phyloP scores from a whole-genome alignment of 2,113 vertebrate species.

The Triplophysa siluroides region DNA sequence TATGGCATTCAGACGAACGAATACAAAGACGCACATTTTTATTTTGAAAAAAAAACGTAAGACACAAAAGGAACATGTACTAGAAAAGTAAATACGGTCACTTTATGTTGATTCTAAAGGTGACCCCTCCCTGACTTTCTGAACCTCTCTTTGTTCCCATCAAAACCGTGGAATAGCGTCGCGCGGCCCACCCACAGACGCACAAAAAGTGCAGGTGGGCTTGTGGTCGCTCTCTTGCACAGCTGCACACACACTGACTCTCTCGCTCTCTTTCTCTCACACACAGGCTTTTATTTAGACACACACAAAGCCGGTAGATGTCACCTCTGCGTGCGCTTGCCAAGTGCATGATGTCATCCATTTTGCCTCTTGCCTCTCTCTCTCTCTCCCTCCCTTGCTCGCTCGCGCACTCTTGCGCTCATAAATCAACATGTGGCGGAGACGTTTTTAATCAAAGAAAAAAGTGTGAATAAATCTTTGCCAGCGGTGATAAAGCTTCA shows the following conservation, averaged over 20 bases:
- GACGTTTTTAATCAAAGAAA: conserved; percentile 71
- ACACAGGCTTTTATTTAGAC: background rate
- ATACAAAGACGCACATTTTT: background rate
- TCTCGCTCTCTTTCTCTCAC: background rate
- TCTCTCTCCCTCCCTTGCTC: conserved; percentile 41
- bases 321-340: conserved; percentile 56
- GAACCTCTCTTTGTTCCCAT: background rate
- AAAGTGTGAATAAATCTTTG: conserved; percentile 75
- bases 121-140: background rate
- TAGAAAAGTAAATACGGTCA: background rate
- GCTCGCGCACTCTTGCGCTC: conserved; percentile 36
- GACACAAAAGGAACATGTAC: background rate
- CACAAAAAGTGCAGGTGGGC: conserved; percentile 15
- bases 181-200: background rate
- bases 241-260: background rate
- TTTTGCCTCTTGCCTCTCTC: conserved; percentile 37
- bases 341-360: conserved; percentile 72
- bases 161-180: background rate
- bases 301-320: conserved; percentile 50
- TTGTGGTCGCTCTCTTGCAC: background rate
- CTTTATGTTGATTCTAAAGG: background rate
- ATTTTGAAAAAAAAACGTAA: background rate
- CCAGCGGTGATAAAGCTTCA: conserved; percentile 64
- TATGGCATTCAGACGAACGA: background rate
- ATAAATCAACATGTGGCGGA: conserved; percentile 70